These are phyloP conservation scores for Platypus cylindrus DNA, from an alignment of 2,888 invertebrate genomes.

Conservation along the genomic window DNA sequence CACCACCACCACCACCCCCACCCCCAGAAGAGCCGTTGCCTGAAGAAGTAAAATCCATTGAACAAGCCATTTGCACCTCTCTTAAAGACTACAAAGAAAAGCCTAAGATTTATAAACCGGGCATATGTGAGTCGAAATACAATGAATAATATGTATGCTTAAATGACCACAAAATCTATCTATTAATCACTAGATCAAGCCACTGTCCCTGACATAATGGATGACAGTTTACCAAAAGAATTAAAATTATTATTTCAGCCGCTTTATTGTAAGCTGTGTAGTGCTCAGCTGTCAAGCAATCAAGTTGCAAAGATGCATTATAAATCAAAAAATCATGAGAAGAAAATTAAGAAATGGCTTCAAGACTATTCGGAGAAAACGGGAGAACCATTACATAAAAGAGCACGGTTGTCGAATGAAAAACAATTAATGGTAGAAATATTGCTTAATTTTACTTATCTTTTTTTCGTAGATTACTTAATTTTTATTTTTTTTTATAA, in stretches of 20 bases:
- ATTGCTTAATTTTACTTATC: background rate
- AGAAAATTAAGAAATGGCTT: conserved; percentile 38
- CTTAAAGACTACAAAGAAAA: conserved; percentile 19
- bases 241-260: conserved; percentile 38
- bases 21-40: conserved; percentile 1
- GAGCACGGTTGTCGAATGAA: conserved; percentile 11
- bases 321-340: conserved; percentile 42
- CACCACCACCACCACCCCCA: conserved; percentile 6
- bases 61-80: conserved; percentile 19
- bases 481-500: no score
- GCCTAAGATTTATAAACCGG: conserved; percentile 20
- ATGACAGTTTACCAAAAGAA: conserved; percentile 33
- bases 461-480: no score
- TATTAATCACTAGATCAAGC: conserved; percentile 20
- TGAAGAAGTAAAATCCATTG: conserved; percentile 16
- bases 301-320: conserved; percentile 41
- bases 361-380: conserved; percentile 31
- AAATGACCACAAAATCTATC: background rate
- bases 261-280: conserved; percentile 39
- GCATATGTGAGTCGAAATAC: conserved; percentile 20
- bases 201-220: conserved; percentile 25
- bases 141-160: background rate
- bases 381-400: conserved; percentile 34
- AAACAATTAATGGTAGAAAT: conserved; percentile 2
- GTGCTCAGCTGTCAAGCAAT: conserved; percentile 35